A percentile compares a stretch with the other conserved stretches of the same genome.
Conservation (phyloP, 1,140 invertebrate species). For the Zaprionus nigranus region DNA sequence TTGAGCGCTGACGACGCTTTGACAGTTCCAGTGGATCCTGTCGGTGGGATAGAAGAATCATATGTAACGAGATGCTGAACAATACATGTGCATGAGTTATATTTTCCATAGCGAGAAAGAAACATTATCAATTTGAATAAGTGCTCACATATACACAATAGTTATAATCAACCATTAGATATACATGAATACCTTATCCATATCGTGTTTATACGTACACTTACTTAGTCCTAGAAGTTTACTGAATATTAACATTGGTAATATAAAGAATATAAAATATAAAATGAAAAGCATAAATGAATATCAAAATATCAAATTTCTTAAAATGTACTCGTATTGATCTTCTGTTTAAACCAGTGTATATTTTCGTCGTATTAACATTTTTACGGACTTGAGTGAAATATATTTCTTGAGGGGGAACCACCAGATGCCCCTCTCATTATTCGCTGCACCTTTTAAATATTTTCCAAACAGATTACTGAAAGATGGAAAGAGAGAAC, state of each 20-base stretch:
- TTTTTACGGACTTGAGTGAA: conserved; percentile 26
- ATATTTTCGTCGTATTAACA: conserved; percentile 36
- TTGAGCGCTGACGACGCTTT: conserved; percentile 10
- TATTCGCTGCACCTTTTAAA: neutral
- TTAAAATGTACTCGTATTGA: no score
- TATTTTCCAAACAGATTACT: conserved; percentile 59
- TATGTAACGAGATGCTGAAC: conserved; percentile 13
- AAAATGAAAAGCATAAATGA: no score
- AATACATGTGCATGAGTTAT: conserved; percentile 16
- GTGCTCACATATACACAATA: no score
- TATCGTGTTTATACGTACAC: no score
- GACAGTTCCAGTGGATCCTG: conserved; percentile 6
- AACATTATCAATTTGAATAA: no score
- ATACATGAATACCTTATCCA: no score
- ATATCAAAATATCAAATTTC: no score
- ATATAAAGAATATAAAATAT: no score
- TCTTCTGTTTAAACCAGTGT: neutral
- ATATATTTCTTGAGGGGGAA: conserved; percentile 19
- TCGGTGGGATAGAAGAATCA: neutral
- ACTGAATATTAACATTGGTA: no score
- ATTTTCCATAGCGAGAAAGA: neutral
- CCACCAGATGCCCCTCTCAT: conserved; percentile 35
- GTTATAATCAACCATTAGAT: no score
- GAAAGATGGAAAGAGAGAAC: neutral
- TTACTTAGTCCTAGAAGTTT: no score